phyloP scores from a whole-genome alignment of 2,113 vertebrate species.

The Mustela nigripes region DNA sequence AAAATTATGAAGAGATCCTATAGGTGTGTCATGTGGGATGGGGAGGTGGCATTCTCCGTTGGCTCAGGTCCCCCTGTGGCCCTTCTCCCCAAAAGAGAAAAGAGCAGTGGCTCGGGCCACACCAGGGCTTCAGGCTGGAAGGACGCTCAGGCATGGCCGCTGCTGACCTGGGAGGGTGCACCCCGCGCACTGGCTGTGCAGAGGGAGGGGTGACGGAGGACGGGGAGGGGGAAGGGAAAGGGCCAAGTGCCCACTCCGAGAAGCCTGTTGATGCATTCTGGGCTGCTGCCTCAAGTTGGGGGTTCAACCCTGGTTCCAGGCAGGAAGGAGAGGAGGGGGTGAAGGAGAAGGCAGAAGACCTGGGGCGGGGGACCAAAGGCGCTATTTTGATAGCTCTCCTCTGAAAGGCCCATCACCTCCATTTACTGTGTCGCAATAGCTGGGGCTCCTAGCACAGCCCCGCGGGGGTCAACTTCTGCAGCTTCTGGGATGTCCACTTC shows the following conservation, averaged over 20 bases:
- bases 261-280: background rate
- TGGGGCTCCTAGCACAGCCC: constrained; percentile 80
- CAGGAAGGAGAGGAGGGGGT: background rate
- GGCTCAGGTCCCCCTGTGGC: background rate
- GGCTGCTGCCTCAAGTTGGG: background rate
- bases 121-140: fast-evolving
- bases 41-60: background rate
- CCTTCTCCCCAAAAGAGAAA: background rate
- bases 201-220: fast-evolving
- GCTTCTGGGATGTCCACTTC: constrained; percentile 89
- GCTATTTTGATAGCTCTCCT: constrained; percentile 86
- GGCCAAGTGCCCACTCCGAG: fast-evolving
- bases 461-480: constrained; percentile 81
- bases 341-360: background rate
- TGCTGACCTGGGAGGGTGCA: background rate
- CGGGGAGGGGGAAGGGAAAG: fast-evolving
- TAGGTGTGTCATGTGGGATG: fast-evolving
- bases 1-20: background rate
- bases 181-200: fast-evolving
- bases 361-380: constrained; percentile 86
- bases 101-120: background rate
- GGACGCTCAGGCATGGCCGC: background rate
- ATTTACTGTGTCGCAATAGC: constrained; percentile 91
- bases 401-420: constrained; percentile 89
- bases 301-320: background rate